Evolutionary conservation across 2,797 vertebrate species (phyloP), one percentile per base, ranked within the genome.

Genomic region (Eulemur coronatus): DNA sequence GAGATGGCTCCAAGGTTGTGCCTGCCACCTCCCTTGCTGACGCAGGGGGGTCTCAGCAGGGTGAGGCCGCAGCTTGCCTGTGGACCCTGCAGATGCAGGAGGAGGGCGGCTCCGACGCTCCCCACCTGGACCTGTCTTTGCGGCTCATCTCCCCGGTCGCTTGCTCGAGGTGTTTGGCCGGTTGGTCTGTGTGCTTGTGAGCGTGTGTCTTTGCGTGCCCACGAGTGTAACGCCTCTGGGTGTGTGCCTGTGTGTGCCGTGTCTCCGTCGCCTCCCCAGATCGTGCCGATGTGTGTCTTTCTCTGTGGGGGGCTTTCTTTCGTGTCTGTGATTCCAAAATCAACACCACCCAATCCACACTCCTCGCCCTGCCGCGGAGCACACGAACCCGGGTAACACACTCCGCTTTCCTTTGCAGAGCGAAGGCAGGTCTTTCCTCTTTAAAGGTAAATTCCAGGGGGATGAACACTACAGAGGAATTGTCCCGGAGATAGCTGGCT

Each of bases 401-500:
- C 73, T 95, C 80, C 2, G 80, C 75, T 78, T 52, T 22, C 73
- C 70, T 59, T 82, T 94, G 92, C 86, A 85, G 84, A 35, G 86
- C 48, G 7, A 70, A 41, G 87, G 50, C 87, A 87, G 92, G 85
- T 43, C 84, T 94, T 38, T 50, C 24, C 11, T 52, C 57, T 50
- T 81, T 52, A 76, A 96, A 98, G 97, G 98, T 97, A 80, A 96
- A 97, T 97, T 98, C 98, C 98, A 90, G 92, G 1, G 89, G 97
- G 97, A 98, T 94, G 97, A 94, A 48, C 88, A 15, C 97, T 65
- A 12, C 57, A 2, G 97, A 98, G 97, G 97, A 98, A 97, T 97
- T 91, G 97, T 97, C 97, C 95, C 0, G n/a, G 96, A 98, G 98
- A 97, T 81, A 85, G 96, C 50, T 98, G 98, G 98, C 98, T 89